phyloP scores from a whole-genome alignment of 2,888 invertebrate species.

The Anorthoa munda region DNA sequence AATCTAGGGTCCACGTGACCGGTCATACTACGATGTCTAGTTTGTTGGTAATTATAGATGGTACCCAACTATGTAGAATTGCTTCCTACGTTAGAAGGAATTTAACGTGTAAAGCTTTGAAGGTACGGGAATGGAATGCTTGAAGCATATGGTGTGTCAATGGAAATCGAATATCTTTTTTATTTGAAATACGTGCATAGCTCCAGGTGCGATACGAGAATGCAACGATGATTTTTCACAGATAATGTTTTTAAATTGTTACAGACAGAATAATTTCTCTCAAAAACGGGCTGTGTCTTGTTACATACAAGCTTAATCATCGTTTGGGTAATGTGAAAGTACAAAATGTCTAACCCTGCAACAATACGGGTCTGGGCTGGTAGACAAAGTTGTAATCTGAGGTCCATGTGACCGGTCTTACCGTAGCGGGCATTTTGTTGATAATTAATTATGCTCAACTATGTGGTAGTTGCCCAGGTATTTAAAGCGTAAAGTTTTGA shows the following conservation, averaged over 20 bases:
- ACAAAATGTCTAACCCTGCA: slow-evolving; percentile 24
- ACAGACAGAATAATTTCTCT: too few relatives aligned
- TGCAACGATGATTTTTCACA: too few relatives aligned
- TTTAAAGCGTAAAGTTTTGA: not conserved
- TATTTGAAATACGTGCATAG: too few relatives aligned
- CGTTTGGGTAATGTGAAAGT: not conserved
- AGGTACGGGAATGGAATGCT: too few relatives aligned
- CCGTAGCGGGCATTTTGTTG: not conserved
- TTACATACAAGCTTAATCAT: not conserved
- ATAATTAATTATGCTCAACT: not conserved
- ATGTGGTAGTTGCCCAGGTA: not conserved
- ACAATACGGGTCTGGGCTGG: slow-evolving; percentile 22
- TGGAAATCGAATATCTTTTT: too few relatives aligned
- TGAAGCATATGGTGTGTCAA: too few relatives aligned
- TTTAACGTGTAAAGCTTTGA: not conserved
- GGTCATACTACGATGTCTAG: not conserved
- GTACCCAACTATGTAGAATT: slow-evolving; percentile 2
- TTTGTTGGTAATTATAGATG: slow-evolving; percentile 1
- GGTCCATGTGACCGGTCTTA: slow-evolving; percentile 24
- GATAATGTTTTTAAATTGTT: too few relatives aligned
- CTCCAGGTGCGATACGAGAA: too few relatives aligned
- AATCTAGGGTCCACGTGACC: slow-evolving; percentile 36
- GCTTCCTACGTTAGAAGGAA: not conserved
- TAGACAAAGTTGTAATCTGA: slow-evolving; percentile 24
- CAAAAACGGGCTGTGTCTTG: not conserved